Base-by-base conservation (phyloP, 2,888 invertebrate genomes). In the Amphipoea lucens region DNA sequence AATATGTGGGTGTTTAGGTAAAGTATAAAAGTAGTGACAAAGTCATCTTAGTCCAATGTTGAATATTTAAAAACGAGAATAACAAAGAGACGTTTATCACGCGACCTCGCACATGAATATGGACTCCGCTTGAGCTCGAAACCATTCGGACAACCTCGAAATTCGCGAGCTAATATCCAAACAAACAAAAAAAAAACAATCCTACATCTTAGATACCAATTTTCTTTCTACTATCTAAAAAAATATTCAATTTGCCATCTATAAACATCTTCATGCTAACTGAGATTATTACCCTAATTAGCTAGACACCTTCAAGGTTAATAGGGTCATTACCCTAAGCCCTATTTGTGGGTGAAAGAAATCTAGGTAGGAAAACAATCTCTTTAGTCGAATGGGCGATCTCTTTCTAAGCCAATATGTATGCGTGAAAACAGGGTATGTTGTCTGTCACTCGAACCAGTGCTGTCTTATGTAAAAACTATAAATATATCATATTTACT, bases 321-420 rank as follows among this genome's bases (percentile, higher is more conserved):
- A 1, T 40, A 62, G 40, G 20, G 36, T 48, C 20, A 40, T 17
- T 29, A 48, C 3, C 12, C 29, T 36, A 36, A 36, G 40, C 48
- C 45, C 11, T n/a, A 74, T 60, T 36, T 63, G 17, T 29, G 40
- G 23, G 5, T 36, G 17, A 45, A 60, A 81, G 54, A 40, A 74
- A 68, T 72, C 40, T 83, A 79, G 72, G n/a, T 82, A 79, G 74
- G 45, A 40, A 62, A 29, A 17, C 42, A 65, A 86, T 69, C 69
- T 45, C 36, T 36, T 14, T 60, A 40, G 65, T 70, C 40, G 75
- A 76, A 65, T 36, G 70, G 76, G 88, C 80, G 83, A 80, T 80
- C 72, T 86, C 9, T 74, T 42, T 42, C 83, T 62, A 45, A 93
- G 95, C 95, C 95, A 95, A 95, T 96, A 95, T 95, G 94, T 95